phyloP scores from a whole-genome alignment of 2,113 vertebrate genomes.

The Entosphenus tridentatus region DNA sequence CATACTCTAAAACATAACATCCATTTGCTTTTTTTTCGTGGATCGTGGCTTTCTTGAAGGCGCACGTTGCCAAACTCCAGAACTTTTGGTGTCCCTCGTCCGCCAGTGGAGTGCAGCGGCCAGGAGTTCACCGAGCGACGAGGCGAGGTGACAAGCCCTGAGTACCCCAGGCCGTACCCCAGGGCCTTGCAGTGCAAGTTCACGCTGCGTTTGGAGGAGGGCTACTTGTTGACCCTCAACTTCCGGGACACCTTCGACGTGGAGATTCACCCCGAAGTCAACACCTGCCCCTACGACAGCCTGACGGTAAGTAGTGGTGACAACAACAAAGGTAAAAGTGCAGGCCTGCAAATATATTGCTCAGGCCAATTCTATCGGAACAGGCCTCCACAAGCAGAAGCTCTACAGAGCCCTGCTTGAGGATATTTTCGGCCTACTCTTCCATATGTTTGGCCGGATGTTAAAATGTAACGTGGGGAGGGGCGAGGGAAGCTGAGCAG shows the following conservation, averaged over 20 bases:
- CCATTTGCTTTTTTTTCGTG: no score
- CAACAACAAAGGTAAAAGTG: not conserved
- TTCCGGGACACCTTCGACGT: slow-evolving; percentile 62
- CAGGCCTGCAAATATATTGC: no score
- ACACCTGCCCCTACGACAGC: slow-evolving; percentile 59
- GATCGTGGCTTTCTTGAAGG: no score
- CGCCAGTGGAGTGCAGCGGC: slow-evolving; percentile 64
- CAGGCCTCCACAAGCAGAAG: no score
- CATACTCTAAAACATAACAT: no score
- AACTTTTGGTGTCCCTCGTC: not conserved
- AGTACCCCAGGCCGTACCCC: slow-evolving; percentile 63
- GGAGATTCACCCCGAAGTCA: slow-evolving; percentile 64
- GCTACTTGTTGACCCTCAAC: slow-evolving; percentile 44
- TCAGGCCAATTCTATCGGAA: not conserved
- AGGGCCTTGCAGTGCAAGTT: slow-evolving; percentile 68
- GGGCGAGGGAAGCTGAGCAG: not conserved
- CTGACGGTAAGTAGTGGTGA: slow-evolving; percentile 36
- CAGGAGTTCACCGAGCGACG: slow-evolving; percentile 49
- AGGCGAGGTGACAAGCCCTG: slow-evolving; percentile 37
- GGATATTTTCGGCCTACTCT: no score
- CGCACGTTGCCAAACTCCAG: no score
- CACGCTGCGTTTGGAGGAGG: slow-evolving; percentile 46
- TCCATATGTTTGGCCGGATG: not conserved
- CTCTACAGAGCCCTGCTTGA: not conserved
- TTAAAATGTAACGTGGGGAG: not conserved